Evolutionary conservation across 2,797 vertebrate genomes (phyloP), one percentile per base, ranked within the genome.

Genomic region (Melanotaenia boesemani): DNA sequence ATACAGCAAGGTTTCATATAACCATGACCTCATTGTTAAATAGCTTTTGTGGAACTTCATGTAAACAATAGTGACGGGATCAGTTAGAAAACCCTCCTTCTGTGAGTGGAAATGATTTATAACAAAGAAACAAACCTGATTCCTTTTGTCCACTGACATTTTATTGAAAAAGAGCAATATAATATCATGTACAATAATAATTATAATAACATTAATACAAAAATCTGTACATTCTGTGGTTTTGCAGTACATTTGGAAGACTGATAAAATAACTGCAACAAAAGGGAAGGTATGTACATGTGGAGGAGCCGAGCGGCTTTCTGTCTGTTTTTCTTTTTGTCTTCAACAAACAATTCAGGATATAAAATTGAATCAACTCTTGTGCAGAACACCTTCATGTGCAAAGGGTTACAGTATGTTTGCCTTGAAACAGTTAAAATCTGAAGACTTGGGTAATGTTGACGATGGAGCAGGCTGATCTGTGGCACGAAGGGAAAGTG

Each of bases 101-200:
- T 2, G 20, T 24, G 50, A 54, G 4, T 26, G 52, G 24, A 55
- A 24, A 24, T 24, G 24, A 55, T 26, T 13, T 34, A 6, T 20
- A 13, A 63, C 57, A 20, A 30, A 74, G 22, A 30, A 68, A 57
- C 22, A 65, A 16, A 0, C 37, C 6, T 16, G 32, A 48, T 79
- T 89, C 81, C 67, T 73, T 86, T 86, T 83, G 86, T 91, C 92
- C 83, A 77, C 79, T 83, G 86, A 90, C 84, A 67, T 96, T 98
- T 99, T 98, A 98, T 98, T 99, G 96, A 97, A 97, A 98, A 97
- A 96, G 78, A 96, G 96, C 96, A 97, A 97, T 96, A 97, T 96
- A 97, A 98, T 97, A 97, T 95, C 94, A 97, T 96, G 81, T 92
- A 97, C 96, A 97, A 93, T 88, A 93, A 93, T 87, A 89, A 91